Evolutionary conservation across 2,888 invertebrate genomes (phyloP).

Genomic region (Eretmocerus hayati): DNA sequence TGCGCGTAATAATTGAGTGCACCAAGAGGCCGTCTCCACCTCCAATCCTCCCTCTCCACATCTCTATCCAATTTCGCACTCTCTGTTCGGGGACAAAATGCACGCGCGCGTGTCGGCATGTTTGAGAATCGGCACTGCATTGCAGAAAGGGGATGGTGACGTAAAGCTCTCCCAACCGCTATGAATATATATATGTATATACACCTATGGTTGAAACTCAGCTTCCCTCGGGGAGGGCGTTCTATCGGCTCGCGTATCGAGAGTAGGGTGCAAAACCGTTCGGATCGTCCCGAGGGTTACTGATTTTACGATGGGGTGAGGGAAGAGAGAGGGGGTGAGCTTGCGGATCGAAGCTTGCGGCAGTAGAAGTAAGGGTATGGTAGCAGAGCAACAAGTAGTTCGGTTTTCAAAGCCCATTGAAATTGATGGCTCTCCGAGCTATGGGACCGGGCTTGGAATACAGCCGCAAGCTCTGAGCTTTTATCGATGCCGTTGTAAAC

Average conservation of each 20-base stretch:
- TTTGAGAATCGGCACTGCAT: no score
- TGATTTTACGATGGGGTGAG: not conserved
- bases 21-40: no score
- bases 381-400: constrained; percentile 46
- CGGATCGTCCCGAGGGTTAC: constrained; percentile 32
- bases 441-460: constrained; percentile 33
- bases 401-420: constrained; percentile 49
- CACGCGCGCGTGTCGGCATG: no score
- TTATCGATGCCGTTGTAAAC: constrained; percentile 48
- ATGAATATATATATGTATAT: no score
- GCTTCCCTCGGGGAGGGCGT: constrained; percentile 44
- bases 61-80: no score
- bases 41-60: no score
- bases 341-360: constrained; percentile 11
- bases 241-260: constrained; percentile 48
- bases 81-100: no score
- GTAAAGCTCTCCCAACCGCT: no score
- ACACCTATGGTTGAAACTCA: no score
- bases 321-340: constrained; percentile 23
- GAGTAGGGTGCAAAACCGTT: constrained; percentile 44
- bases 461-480: constrained; percentile 38
- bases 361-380: constrained; percentile 24
- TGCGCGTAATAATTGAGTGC: no score
- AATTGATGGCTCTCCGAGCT: constrained; percentile 49
- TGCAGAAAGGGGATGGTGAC: no score